Base-by-base conservation (phyloP, 2,797 vertebrate species). In the Linurgus olivaceus region DNA sequence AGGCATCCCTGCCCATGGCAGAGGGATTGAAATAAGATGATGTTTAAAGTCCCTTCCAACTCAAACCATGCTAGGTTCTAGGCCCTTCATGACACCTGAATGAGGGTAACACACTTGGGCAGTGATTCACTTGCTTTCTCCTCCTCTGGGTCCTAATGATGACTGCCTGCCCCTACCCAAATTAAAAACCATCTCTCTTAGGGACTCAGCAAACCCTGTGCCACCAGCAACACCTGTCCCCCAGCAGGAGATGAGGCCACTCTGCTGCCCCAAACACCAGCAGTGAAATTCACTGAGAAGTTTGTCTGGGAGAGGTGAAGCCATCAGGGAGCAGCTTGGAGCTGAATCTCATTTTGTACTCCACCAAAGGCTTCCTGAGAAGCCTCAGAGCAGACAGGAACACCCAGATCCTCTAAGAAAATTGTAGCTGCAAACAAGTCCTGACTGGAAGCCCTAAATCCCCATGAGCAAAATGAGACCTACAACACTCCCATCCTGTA, bases 401-500 rank as follows among this genome's bases (percentile, higher is more conserved):
- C 35, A 55, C 7, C 26, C 19, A 50, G 76, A 52, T 17, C 45
- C 29, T 82, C 33, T 16, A 24, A 76, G 26, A 38, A 76, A 73
- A 54, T 1, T 4, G 5, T n/a, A 67, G 25, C 33, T 44, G 7
- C 63, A 47, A 51, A 44, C 37, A 58, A 68, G 12, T 5, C 29
- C 38, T 37, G 38, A 13, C 6, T 29, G 61, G 68, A 73, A 85
- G n/a, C 42, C 29, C 15, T 28, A 61, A 14, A 19, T 86, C 31
- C 55, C 42, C 26, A 17, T 2, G 2, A 62, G 24, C 58, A 44
- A 62, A 86, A 38, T 1, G 35, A 68, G 58, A 58, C 28, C 40
- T 40, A 2, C 2, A 44, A 4, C 13, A 9, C 20, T 28, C 37
- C 47, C 1, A 0, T 62, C 35, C 26, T 33, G 59, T 24, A 79